Conservation (phyloP, 2,797 vertebrate species). For the Poeciliopsis paucimaculata region DNA sequence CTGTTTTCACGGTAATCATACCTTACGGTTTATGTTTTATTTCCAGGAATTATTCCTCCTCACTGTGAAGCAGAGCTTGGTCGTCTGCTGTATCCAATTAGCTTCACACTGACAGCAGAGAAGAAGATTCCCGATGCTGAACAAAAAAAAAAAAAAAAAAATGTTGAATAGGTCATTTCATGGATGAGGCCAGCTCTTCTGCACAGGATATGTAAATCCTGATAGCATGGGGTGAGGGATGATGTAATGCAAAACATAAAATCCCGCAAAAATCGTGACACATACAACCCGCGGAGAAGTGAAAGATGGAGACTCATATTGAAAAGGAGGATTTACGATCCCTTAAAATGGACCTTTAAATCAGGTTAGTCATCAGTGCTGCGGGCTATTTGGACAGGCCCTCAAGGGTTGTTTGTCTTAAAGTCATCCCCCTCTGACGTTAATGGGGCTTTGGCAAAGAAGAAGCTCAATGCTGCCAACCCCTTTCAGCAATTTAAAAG, state of each 20-base stretch:
- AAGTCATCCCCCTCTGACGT: constrained; percentile 64
- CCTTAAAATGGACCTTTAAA: constrained; percentile 49
- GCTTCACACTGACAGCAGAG: constrained; percentile 61
- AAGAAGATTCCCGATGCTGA: constrained; percentile 49
- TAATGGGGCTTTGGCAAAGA: constrained; percentile 46
- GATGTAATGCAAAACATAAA: constrained; percentile 70
- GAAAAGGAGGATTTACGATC: constrained; percentile 60
- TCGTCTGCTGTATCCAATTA: constrained; percentile 71
- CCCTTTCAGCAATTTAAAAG: constrained; percentile 30
- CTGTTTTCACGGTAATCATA: constrained; percentile 66
- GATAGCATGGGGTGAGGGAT: constrained; percentile 41
- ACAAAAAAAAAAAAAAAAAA: constrained; percentile 15
- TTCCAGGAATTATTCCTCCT: constrained; percentile 65
- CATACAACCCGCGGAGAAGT: constrained; percentile 46
- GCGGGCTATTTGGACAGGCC: constrained; percentile 43
- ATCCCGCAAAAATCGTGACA: constrained; percentile 61
- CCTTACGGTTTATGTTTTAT: constrained; percentile 71
- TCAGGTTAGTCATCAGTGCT: constrained; percentile 66
- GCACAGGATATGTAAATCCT: constrained; percentile 63
- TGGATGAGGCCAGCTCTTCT: constrained; percentile 59
- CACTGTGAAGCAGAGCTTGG: constrained; percentile 53
- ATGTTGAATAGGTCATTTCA: constrained; percentile 76
- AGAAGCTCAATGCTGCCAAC: constrained; percentile 8
- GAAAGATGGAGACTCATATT: constrained; percentile 32
- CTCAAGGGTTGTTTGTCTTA: constrained; percentile 54